A percentile compares a stretch with the other conserved stretches of the same genome.
phyloP scores from a whole-genome alignment of 2,888 invertebrate genomes.

The Dicyrtoma fusca region DNA sequence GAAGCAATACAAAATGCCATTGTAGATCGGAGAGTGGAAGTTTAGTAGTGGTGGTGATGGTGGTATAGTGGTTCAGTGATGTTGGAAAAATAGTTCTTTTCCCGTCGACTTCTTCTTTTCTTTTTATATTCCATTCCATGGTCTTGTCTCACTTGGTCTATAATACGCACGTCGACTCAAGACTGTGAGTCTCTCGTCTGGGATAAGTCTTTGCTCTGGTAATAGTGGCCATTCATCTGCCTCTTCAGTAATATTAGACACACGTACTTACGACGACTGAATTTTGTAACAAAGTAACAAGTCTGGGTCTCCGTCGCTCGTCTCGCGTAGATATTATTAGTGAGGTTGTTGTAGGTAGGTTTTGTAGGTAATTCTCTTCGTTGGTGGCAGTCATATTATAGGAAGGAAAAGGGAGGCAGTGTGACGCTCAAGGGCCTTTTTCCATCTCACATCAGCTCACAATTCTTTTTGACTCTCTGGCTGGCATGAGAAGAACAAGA shows the following conservation, averaged over 20 bases:
- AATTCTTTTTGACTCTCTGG: conserved; percentile 1
- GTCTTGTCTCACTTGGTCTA: no score
- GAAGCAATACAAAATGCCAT: conserved; percentile 15
- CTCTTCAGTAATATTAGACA: no score
- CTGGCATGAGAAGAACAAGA: not conserved
- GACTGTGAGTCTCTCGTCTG: no score
- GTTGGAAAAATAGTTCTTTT: not conserved
- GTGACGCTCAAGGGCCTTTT: conserved; percentile 15
- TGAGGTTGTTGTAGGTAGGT: not conserved
- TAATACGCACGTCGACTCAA: no score
- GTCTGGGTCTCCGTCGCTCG: no score
- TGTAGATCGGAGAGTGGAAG: conserved; percentile 11
- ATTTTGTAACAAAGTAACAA: no score
- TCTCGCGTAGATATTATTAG: not conserved
- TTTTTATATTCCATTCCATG: not conserved
- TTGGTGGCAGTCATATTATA: conserved; percentile 30
- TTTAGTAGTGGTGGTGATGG: not conserved
- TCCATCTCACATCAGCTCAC: not conserved
- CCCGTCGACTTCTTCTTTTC: not conserved
- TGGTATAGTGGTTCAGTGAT: not conserved
- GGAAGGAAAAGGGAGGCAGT: conserved; percentile 9
- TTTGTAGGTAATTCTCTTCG: conserved; percentile 19
- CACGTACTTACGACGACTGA: no score
- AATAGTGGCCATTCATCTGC: no score
- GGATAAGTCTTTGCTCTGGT: no score